Conservation (phyloP, 2,113 vertebrate genomes). For the Platichthys stellatus region DNA sequence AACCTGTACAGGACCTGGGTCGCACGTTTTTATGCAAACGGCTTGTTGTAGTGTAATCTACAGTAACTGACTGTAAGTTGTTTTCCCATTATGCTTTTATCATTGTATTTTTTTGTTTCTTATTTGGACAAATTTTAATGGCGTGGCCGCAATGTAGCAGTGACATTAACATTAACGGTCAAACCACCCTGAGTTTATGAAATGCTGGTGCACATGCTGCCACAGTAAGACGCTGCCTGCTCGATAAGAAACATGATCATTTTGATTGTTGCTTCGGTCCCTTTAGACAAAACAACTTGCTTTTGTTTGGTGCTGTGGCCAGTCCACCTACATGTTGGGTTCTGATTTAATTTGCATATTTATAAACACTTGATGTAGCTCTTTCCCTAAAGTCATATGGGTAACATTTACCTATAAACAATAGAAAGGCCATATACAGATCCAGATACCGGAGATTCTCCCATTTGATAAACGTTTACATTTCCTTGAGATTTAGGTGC, state of each 20-base stretch:
- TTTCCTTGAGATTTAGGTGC: slow-evolving; percentile 40
- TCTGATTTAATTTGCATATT: slow-evolving; percentile 49
- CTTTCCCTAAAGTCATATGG: slow-evolving; percentile 27
- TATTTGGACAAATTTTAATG: slow-evolving; percentile 41
- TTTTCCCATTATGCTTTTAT: slow-evolving; percentile 64
- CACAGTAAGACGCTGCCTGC: slow-evolving; percentile 32
- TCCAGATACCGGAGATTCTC: neutral
- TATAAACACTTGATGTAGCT: slow-evolving; percentile 27
- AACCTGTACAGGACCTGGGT: slow-evolving; percentile 58
- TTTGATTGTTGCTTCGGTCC: slow-evolving; percentile 56
- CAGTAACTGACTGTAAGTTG: slow-evolving; percentile 62
- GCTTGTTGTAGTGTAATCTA: slow-evolving; percentile 63
- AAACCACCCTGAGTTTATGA: slow-evolving; percentile 17
- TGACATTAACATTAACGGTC: slow-evolving; percentile 30
- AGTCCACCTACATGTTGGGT: slow-evolving; percentile 32
- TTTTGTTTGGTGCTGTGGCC: slow-evolving; percentile 71
- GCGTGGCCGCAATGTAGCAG: slow-evolving; percentile 29
- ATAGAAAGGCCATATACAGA: neutral
- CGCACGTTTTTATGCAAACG: slow-evolving; percentile 75
- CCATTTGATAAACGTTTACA: slow-evolving; percentile 37
- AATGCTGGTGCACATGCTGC: slow-evolving; percentile 19
- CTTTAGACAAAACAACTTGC: slow-evolving; percentile 54
- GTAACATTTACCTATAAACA: slow-evolving; percentile 54
- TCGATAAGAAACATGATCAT: slow-evolving; percentile 37
- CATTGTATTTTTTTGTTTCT: slow-evolving; percentile 60